Conservation (phyloP, 2,113 vertebrate species). For the Psittacara wagleri region DNA sequence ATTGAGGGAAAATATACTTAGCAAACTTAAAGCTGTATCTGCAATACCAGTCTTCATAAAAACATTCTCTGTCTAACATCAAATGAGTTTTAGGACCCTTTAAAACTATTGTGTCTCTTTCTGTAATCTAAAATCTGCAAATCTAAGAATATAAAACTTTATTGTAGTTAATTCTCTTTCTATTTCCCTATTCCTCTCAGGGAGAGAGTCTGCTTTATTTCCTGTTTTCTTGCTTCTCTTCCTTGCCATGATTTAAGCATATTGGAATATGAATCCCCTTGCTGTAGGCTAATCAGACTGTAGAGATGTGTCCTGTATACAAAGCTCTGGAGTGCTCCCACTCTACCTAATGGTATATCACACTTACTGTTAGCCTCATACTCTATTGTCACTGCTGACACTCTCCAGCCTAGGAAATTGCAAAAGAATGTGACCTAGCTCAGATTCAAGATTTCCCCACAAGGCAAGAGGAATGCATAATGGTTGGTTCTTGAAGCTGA, state of each 20-base stretch:
- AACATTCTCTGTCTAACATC: neutral
- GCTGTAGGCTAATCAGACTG: neutral
- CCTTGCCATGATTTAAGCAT: neutral
- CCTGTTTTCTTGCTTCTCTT: neutral
- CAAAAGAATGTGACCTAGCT: neutral
- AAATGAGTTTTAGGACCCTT: neutral
- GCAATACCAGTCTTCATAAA: neutral
- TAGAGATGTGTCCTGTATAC: neutral
- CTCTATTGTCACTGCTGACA: neutral
- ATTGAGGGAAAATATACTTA: neutral
- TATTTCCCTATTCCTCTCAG: neutral
- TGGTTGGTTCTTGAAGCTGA: neutral
- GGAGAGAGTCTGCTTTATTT: neutral
- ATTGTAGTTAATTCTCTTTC: neutral
- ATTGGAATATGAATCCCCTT: neutral
- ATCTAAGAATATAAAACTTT: neutral
- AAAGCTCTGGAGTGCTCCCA: neutral
- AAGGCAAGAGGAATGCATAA: neutral
- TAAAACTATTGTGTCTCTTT: neutral
- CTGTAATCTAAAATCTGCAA: neutral
- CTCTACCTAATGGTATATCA: fast-evolving
- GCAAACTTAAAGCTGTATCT: neutral
- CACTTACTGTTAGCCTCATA: fast-evolving
- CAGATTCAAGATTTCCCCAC: neutral
- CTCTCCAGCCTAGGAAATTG: neutral